phyloP scores from a whole-genome alignment of 2,797 vertebrate genomes.

The Hyperoplus immaculatus region DNA sequence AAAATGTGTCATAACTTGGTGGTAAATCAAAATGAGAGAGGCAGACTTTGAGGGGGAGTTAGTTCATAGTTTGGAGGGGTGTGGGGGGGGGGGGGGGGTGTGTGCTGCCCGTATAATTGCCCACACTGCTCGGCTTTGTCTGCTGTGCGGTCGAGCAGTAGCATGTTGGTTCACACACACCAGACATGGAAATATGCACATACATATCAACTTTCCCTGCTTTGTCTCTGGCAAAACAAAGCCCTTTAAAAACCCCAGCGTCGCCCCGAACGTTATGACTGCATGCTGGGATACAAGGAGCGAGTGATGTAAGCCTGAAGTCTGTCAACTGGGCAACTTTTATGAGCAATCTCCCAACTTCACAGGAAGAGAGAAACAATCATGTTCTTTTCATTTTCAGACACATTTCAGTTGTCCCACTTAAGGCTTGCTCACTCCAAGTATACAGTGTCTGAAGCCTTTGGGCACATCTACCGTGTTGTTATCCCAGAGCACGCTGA shows the following conservation, averaged over 20 bases:
- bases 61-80: conserved; percentile 60
- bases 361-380: conserved; percentile 24
- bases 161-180: conserved; percentile 81
- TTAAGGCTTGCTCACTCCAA: conserved; percentile 1
- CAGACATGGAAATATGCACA: conserved; percentile 82
- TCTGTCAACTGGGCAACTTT: conserved; percentile 49
- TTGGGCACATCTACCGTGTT: conserved; percentile 38
- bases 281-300: conserved; percentile 58
- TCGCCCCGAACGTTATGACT: conserved; percentile 40
- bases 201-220: conserved; percentile 71
- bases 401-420: conserved; percentile 10
- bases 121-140: conserved; percentile 74
- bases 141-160: conserved; percentile 79
- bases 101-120: conserved; percentile 79
- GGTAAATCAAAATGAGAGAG: conserved; percentile 69
- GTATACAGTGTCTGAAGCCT: conserved; percentile 26
- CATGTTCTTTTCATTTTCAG: conserved; percentile 18
- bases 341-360: conserved; percentile 42
- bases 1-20: conserved; percentile 62
- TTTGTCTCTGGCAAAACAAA: conserved; percentile 62
- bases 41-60: conserved; percentile 66
- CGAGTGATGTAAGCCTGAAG: conserved; percentile 63
- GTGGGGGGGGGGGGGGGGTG: conserved; percentile 30
- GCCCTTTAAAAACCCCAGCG: conserved; percentile 58
- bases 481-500: conserved; percentile 24